A percentile compares a stretch with the other conserved stretches of the same genome.
Evolutionary conservation across 2,888 invertebrate genomes (phyloP).

Genomic region (Drosophila hamatofila): DNA sequence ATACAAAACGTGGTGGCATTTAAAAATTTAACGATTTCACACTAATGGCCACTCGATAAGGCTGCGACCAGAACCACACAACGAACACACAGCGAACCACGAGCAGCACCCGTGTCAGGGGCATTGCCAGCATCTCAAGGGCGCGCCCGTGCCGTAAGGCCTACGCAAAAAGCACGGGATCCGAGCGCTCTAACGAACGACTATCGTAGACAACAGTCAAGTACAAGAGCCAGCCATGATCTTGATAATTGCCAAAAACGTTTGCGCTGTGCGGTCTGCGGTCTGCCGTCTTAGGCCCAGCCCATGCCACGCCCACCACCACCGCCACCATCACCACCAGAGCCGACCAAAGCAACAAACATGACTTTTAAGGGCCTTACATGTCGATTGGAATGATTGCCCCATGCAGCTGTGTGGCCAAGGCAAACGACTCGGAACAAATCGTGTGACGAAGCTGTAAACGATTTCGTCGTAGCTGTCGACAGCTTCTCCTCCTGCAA

Average conservation of each 20-base stretch:
- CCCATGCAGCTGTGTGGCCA: constrained; percentile 49
- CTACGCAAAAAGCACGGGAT: constrained; percentile 62
- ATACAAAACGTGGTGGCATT: constrained; percentile 76
- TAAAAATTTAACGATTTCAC: constrained; percentile 77
- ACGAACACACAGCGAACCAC: constrained; percentile 6
- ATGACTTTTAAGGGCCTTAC: constrained; percentile 80
- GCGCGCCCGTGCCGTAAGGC: constrained; percentile 42
- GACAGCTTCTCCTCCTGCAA: constrained; percentile 14
- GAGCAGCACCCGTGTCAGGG: constrained; percentile 5
- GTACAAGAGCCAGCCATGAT: constrained; percentile 67
- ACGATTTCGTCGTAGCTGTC: constrained; percentile 35
- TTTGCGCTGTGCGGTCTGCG: constrained; percentile 54
- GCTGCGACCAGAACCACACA: constrained; percentile 16
- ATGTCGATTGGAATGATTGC: constrained; percentile 74
- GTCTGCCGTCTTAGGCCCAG: constrained; percentile 44
- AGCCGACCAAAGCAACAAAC: constrained; percentile 45
- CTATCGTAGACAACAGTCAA: constrained; percentile 63
- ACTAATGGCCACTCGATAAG: constrained; percentile 77
- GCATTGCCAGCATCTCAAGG: constrained; percentile 35
- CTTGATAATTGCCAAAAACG: constrained; percentile 78
- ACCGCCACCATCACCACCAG: constrained; percentile 33
- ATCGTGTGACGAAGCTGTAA: constrained; percentile 66
- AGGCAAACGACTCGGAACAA: constrained; percentile 56
- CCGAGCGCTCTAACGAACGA: constrained; percentile 69
- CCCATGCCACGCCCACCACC: constrained; percentile 61